Evolutionary conservation across 2,113 vertebrate genomes (phyloP), one percentile per base, ranked within the genome.

Genomic region (Calcarius ornatus): DNA sequence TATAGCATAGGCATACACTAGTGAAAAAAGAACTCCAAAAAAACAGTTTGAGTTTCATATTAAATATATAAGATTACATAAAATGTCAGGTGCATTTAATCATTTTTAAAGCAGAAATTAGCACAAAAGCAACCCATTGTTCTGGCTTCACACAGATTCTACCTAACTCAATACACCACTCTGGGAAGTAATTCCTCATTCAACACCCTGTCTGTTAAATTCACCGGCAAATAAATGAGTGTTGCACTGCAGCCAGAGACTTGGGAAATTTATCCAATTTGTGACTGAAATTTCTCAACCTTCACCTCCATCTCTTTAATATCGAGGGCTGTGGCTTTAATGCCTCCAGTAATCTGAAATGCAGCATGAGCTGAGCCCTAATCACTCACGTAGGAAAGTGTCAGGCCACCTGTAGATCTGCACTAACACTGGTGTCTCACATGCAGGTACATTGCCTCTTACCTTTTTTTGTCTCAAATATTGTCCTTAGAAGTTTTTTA

Each of bases 181-280:
- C 85, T 79, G 68, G 70, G 60, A 90, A 90, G 82, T 43, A 90
- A 95, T 93, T 95, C 92, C 38, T 88, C 88, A 86, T 94, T 94
- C 76, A 92, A 66, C 76, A 88, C 66, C 56, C 90, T 66, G 63
- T 70, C 94, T 88, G 89, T 92, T 94, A 88, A 94, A 95, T 93
- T 93, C 95, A 94, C 71, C 86, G 86, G 82, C 86, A 92, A 83
- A 92, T 86, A 86, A 97, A 90, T 77, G 59, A 94, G 43, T 38
- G 79, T 63, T 92, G 86, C 60, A 24, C 30, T 65, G 81, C 59
- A 92, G 51, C 51, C 76, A 90, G 88, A 90, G 80, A 66, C 42
- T 63, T 72, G 45, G 92, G 38, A 93, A 86, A 92, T 88, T 81
- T 93, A 92, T 93, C 92, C 68, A 80, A 73, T 97, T 77, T 92